A percentile compares a stretch with the other conserved stretches of the same genome.
phyloP scores from a whole-genome alignment of 1,140 invertebrate genomes.

The Cyrtorhinus lividipennis region DNA sequence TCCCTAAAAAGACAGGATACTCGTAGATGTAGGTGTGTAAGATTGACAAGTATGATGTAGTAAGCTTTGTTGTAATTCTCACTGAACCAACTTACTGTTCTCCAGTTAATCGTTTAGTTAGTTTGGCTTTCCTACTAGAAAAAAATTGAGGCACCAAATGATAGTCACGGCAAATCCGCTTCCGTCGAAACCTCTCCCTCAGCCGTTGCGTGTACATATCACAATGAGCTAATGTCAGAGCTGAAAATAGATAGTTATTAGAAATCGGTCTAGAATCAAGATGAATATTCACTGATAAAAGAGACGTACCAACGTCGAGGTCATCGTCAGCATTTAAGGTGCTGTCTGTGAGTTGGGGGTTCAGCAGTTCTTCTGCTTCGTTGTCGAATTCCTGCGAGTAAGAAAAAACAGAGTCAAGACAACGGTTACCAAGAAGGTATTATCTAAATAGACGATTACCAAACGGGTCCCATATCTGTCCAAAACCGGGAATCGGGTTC shows the following conservation, averaged over 20 bases:
- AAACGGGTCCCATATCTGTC: too few species aligned
- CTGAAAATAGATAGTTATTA: conserved; percentile 28
- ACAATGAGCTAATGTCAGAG: conserved; percentile 60
- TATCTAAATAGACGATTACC: too few species aligned
- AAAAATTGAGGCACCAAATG: conserved; percentile 72
- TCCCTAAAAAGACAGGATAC: conserved; percentile 36
- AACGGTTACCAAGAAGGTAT: too few species aligned
- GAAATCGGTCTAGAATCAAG: too few species aligned
- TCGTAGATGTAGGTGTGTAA: background rate
- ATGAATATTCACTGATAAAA: too few species aligned
- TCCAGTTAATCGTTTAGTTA: background rate
- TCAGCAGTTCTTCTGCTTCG: conserved; percentile 77
- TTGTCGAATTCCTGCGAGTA: conserved; percentile 71
- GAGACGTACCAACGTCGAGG: conserved; percentile 54
- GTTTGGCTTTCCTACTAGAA: conserved; percentile 17
- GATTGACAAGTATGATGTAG: background rate
- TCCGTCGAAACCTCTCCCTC: conserved; percentile 69
- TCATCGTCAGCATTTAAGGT: conserved; percentile 63
- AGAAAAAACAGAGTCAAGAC: too few species aligned
- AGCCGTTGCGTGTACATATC: conserved; percentile 79
- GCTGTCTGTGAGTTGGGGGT: conserved; percentile 55
- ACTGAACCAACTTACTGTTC: conserved; percentile 14
- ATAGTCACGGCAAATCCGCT: conserved; percentile 73
- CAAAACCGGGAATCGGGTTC: too few species aligned
- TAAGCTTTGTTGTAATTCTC: background rate